Evolutionary conservation across 2,113 vertebrate species (phyloP), one percentile per base, ranked within the genome.

Genomic region (Myanophis thanlyinensis): DNA sequence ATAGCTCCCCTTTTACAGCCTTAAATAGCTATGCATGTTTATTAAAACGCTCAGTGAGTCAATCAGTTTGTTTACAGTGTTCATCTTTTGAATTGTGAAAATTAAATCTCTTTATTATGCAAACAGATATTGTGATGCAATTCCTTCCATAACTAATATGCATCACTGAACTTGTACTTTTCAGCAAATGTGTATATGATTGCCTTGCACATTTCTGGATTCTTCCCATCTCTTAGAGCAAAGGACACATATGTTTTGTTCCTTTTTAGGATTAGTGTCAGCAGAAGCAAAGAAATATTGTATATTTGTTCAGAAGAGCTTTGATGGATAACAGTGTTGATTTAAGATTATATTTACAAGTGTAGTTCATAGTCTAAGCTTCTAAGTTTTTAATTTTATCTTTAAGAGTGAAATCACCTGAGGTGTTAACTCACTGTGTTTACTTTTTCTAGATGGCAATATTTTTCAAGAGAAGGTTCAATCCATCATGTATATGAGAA

Each of bases 401-500:
- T 23, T 85, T 91, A 92, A 56, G 85, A 90, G 30, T 7, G 22
- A 54, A 91, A 92, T 91, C 22, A 54, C 90, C 0, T 80, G 40
- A 53, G 12, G 3, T 89, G 73, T 59, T 93, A 6, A 23, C 0
- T 93, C 89, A 89, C 30, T 47, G 4, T 91, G n/a, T 25, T 25
- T 96, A 47, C n/a, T 53, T 93, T 93, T 97, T 95, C 92, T 96
- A 99, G 99, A 99, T 97, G 99, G 98, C 85, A 99, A 99, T 95
- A 98, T 99, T 96, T 99, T 99, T 97, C 98, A 99, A 92, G 99
- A 99, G 96, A 99, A 99, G 94, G 98, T 99, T 13, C 98, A 98
- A 96, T 99, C 98, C 13, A 98, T 99, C 94, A 98, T 98, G 97
- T 97, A 98, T 95, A 96, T 99, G 94, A 98, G 98, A 93, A 98